These are phyloP conservation scores for Emydura subglobosa DNA, from an alignment of 2,113 vertebrate species.

Conservation along the genomic window DNA sequence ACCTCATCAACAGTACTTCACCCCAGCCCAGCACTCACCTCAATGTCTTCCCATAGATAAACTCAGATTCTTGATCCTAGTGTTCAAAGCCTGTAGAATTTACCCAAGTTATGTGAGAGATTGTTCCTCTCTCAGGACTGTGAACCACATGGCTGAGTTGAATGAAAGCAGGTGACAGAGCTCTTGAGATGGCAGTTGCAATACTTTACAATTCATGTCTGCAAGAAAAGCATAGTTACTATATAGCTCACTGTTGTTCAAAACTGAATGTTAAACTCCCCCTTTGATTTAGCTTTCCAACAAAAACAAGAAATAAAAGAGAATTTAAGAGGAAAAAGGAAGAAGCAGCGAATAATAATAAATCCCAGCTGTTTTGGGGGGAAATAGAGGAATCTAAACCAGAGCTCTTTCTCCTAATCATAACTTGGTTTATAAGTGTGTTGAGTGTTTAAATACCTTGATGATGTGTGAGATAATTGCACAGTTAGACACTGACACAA, in stretches of 20 bases:
- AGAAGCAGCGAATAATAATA: slow-evolving; percentile 52
- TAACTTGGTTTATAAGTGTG: not conserved
- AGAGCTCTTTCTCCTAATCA: not conserved
- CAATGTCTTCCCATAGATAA: not conserved
- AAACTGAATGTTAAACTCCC: slow-evolving; percentile 4
- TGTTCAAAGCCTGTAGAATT: not conserved
- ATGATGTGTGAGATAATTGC: slow-evolving; percentile 9
- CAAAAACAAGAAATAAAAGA: slow-evolving; percentile 46
- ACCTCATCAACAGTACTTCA: not conserved
- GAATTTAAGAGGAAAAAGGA: slow-evolving; percentile 17
- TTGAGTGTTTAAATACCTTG: not conserved
- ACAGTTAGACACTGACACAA: not conserved
- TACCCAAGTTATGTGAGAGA: not conserved
- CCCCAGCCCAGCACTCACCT: not conserved
- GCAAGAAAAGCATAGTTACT: not conserved
- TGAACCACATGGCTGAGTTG: not conserved
- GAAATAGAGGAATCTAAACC: slow-evolving; percentile 3
- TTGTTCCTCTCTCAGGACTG: not conserved
- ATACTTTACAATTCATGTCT: not conserved
- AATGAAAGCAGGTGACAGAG: not conserved
- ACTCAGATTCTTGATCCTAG: not conserved
- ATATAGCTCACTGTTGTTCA: not conserved
- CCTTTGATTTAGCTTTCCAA: slow-evolving; percentile 54
- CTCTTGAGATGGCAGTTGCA: not conserved
- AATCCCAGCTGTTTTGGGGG: slow-evolving; percentile 46